phyloP scores from a whole-genome alignment of 2,113 vertebrate genomes.

The Carlito syrichta region DNA sequence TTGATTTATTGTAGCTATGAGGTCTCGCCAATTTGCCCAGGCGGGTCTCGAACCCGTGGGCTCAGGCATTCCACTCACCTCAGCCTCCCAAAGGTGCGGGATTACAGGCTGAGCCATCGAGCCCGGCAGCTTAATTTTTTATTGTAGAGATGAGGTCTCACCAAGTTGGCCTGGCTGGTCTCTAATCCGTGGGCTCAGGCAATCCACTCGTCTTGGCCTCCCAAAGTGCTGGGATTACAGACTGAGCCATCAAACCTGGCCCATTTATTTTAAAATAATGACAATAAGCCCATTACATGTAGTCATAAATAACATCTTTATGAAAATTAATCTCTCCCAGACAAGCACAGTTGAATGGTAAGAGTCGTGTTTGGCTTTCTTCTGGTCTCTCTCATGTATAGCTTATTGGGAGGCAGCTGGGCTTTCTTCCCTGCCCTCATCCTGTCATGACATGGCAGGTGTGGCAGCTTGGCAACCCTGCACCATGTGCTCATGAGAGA shows the following conservation, averaged over 20 bases:
- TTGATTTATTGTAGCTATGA: no score
- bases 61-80: no score
- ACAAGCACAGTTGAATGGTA: accelerated
- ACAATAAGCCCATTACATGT: background rate
- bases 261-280: background rate
- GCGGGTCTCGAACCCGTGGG: no score
- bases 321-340: background rate
- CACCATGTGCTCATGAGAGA: background rate
- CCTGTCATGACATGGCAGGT: accelerated
- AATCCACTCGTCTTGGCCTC: background rate
- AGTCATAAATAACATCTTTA: background rate
- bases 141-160: background rate
- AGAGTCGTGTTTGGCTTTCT: no score
- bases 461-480: no score
- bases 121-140: no score
- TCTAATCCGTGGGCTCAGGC: background rate
- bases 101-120: no score
- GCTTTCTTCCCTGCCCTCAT: background rate
- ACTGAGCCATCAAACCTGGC: background rate
- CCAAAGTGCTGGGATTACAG: background rate
- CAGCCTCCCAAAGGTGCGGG: no score
- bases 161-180: background rate
- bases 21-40: no score
- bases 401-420: background rate
- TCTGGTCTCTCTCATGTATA: accelerated